phyloP scores from a whole-genome alignment of 2,113 vertebrate genomes.

The Pyrgilauda ruficollis region DNA sequence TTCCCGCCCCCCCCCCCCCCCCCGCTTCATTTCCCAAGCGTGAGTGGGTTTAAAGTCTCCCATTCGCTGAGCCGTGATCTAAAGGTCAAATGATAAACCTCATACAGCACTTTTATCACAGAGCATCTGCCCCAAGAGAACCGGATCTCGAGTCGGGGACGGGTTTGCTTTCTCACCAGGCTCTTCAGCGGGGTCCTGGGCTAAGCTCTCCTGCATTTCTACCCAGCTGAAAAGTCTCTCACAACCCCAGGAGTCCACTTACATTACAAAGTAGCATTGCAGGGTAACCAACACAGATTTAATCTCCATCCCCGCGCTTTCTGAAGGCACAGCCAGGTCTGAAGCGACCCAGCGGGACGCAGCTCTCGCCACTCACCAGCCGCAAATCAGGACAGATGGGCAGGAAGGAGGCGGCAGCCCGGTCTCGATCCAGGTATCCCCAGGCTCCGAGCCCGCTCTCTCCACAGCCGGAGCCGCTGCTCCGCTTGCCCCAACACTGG shows the following conservation, averaged over 20 bases:
- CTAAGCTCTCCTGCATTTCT: not conserved
- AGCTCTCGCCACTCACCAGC: not conserved
- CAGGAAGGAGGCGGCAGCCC: not conserved
- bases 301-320: not conserved
- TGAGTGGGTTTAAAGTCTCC: not conserved
- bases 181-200: not conserved
- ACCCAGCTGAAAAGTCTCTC: not conserved
- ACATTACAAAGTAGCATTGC: not conserved
- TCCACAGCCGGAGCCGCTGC: not conserved
- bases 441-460: not conserved
- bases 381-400: rapidly evolving
- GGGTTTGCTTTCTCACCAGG: not conserved
- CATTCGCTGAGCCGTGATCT: not conserved
- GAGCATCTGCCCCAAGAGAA: not conserved
- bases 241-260: not conserved
- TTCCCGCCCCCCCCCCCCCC: too few species aligned
- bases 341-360: rapidly evolving
- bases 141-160: not conserved
- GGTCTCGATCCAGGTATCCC: not conserved
- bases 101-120: rapidly evolving
- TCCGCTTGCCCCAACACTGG: not conserved
- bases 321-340: not conserved
- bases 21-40: not conserved
- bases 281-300: not conserved
- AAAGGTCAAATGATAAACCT: not conserved